A percentile compares a stretch with the other conserved stretches of the same genome.
These are phyloP conservation scores for Formica selysi DNA, from an alignment of 1,140 invertebrate species.

Conservation along the genomic window DNA sequence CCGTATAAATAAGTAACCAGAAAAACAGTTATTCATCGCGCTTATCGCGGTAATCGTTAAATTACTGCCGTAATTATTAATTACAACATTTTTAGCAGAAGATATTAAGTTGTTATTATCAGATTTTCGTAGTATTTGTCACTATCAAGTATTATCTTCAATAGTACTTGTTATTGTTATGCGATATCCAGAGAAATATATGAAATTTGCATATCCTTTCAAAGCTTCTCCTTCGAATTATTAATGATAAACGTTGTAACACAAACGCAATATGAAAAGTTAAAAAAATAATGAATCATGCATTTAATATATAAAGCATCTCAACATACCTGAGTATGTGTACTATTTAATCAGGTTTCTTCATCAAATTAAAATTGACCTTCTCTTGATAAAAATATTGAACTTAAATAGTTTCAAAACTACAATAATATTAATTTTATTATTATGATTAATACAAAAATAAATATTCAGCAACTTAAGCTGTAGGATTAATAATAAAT, in stretches of 20 bases:
- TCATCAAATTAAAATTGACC: background rate
- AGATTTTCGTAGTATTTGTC: no score
- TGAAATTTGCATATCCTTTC: background rate
- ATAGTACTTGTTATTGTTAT: background rate
- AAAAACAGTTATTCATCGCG: background rate
- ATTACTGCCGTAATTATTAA: background rate
- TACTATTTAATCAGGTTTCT: background rate
- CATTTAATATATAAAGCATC: background rate
- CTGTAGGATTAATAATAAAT: background rate
- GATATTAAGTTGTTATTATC: background rate
- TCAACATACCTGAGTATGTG: background rate
- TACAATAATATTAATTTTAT: no score
- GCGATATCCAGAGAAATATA: background rate
- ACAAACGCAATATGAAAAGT: background rate
- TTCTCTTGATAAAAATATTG: background rate
- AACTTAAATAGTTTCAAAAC: background rate
- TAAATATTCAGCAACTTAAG: background rate
- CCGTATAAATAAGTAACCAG: background rate
- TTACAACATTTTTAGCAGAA: conserved; percentile 11
- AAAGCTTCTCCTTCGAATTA: conserved; percentile 13
- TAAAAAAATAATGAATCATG: conserved; percentile 19
- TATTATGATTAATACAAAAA: background rate
- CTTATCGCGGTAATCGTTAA: background rate
- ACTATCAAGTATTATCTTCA: background rate
- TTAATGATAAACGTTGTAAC: conserved; percentile 8